These are phyloP conservation scores for Acanthosepion lycidas DNA, from an alignment of 2,888 invertebrate species.

Conservation along the genomic window DNA sequence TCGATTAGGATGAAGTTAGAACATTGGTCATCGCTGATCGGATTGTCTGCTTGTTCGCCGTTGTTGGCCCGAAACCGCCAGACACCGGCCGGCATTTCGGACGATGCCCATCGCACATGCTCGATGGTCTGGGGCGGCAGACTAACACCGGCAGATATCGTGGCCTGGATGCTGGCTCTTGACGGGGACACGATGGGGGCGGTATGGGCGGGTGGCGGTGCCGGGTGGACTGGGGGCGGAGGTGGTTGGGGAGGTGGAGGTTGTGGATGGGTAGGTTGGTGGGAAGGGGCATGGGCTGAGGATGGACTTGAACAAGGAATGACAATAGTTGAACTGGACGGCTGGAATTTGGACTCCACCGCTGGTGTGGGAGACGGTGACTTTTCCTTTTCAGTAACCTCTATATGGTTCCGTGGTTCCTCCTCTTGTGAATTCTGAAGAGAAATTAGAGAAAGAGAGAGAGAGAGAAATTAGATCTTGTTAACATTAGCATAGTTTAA, in stretches of 20 bases:
- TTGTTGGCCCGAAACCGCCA: slow-evolving; percentile 34
- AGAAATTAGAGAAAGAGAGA: not conserved
- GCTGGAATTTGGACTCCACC: slow-evolving; percentile 42
- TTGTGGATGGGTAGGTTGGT: not conserved
- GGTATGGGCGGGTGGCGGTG: not conserved
- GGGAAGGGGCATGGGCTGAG: not conserved
- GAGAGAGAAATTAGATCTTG: not conserved
- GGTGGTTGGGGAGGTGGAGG: not conserved
- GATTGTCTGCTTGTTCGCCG: not conserved
- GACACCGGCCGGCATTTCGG: slow-evolving; percentile 37
- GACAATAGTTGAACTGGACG: slow-evolving; percentile 33
- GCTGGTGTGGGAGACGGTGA: not conserved
- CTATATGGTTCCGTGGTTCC: slow-evolving; percentile 34
- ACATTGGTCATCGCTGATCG: slow-evolving; percentile 1
- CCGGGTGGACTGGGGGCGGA: not conserved
- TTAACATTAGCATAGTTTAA: not conserved
- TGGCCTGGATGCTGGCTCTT: slow-evolving; percentile 12
- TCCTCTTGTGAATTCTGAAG: not conserved
- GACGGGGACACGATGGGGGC: not conserved
- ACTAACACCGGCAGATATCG: not conserved
- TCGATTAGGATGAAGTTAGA: slow-evolving; percentile 35
- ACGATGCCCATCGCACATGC: slow-evolving; percentile 39
- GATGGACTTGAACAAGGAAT: slow-evolving; percentile 38
- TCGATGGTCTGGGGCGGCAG: not conserved
- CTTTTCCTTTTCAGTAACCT: not conserved